Conservation (phyloP, 2,113 vertebrate genomes). For the Andinoacara biseriatus region DNA sequence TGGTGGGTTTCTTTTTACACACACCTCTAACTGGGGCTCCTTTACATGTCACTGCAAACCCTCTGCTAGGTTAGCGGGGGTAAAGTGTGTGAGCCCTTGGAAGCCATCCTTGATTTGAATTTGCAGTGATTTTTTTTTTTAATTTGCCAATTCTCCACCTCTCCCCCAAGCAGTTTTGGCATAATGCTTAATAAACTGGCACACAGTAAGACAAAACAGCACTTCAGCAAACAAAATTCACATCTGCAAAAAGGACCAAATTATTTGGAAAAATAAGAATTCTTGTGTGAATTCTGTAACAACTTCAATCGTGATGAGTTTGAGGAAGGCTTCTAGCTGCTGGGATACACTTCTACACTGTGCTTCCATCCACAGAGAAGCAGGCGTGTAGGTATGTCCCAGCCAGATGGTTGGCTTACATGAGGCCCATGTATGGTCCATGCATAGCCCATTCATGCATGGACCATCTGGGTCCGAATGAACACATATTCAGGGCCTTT, state of each 20-base stretch:
- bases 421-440: too few relatives aligned
- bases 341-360: background rate
- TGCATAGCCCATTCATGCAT: too few relatives aligned
- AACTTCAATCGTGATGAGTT: background rate
- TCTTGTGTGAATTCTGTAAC: background rate
- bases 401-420: too few relatives aligned
- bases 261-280: background rate
- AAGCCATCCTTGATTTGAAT: background rate
- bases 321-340: background rate
- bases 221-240: constrained; percentile 6
- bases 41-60: background rate
- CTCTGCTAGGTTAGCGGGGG: background rate
- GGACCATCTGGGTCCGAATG: too few relatives aligned
- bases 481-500: too few relatives aligned
- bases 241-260: background rate
- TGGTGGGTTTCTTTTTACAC: background rate
- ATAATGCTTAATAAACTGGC: background rate
- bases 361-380: background rate
- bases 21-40: background rate
- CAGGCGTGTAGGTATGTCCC: background rate
- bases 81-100: background rate
- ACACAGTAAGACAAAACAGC: background rate
- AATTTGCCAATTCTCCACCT: background rate
- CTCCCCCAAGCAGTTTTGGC: background rate
- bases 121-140: background rate